These are phyloP conservation scores for Carapus acus DNA, from an alignment of 2,797 vertebrate species.

Conservation along the genomic window DNA sequence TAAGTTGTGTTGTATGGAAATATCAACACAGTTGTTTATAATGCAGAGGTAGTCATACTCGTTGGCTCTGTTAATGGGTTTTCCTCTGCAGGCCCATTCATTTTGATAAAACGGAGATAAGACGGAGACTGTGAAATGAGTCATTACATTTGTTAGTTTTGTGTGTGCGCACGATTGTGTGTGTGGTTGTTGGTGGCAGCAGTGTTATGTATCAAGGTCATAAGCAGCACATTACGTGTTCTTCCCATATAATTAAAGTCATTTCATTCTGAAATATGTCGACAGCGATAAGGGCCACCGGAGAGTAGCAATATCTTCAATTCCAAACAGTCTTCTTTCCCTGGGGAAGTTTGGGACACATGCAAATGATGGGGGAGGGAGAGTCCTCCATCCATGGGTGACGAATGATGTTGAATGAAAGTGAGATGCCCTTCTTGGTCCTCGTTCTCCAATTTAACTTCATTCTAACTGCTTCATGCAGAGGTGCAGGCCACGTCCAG, in stretches of 20 bases:
- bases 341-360: constrained; percentile 42
- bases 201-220: constrained; percentile 32
- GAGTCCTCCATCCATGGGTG: constrained; percentile 31
- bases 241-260: constrained; percentile 22
- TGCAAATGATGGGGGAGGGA: constrained; percentile 60
- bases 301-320: constrained; percentile 21
- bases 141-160: constrained; percentile 23
- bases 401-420: constrained; percentile 45
- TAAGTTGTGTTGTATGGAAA: not conserved
- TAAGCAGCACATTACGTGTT: constrained; percentile 30
- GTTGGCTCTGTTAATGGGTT: constrained; percentile 28
- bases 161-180: constrained; percentile 12
- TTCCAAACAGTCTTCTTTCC: constrained; percentile 12
- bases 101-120: constrained; percentile 41
- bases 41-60: too few relatives aligned
- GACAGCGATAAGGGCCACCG: constrained; percentile 20
- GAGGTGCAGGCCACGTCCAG: constrained; percentile 11
- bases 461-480: constrained; percentile 2
- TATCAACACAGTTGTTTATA: constrained; percentile 3
- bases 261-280: constrained; percentile 30
- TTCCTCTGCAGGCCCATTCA: constrained; percentile 16
- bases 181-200: constrained; percentile 31
- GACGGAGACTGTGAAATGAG: constrained; percentile 51
- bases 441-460: constrained; percentile 19
- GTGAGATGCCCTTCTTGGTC: constrained; percentile 18